Percentiles rank a stretch among this genome's conserved stretches.
These are phyloP conservation scores for Amitus sp. DNA, from an alignment of 2,888 invertebrate species.

Conservation along the genomic window DNA sequence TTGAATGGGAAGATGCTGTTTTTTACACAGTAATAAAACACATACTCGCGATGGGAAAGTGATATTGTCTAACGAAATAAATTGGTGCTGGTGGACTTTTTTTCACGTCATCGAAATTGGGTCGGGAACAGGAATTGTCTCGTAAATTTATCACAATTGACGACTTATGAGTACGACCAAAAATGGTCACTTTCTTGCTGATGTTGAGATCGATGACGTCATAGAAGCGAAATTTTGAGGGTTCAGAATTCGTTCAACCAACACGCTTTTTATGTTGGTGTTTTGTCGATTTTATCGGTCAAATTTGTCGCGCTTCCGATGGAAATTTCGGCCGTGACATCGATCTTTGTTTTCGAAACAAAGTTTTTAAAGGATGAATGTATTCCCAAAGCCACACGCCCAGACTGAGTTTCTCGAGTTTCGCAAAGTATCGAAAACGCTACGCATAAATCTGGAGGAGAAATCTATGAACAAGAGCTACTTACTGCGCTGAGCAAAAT, in stretches of 20 bases:
- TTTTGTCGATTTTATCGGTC: too few relatives aligned
- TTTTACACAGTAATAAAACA: constrained; percentile 5
- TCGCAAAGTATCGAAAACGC: constrained; percentile 10
- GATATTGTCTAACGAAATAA: too few relatives aligned
- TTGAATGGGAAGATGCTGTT: constrained; percentile 15
- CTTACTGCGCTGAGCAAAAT: constrained; percentile 57
- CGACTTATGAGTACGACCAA: constrained; percentile 83
- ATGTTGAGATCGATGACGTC: constrained; percentile 90
- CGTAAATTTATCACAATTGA: constrained; percentile 88
- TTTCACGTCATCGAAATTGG: too few relatives aligned
- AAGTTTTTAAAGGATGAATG: constrained; percentile 15
- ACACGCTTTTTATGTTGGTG: too few relatives aligned
- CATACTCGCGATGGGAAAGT: constrained; percentile 1
- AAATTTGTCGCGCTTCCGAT: too few relatives aligned
- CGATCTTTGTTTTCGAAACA: background rate
- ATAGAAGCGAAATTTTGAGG: constrained; percentile 80
- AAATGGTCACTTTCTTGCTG: constrained; percentile 81
- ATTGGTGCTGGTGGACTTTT: too few relatives aligned
- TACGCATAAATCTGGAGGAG: constrained; percentile 54
- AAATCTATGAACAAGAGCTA: constrained; percentile 61
- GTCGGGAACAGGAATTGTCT: constrained; percentile 83
- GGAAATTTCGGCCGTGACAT: too few relatives aligned
- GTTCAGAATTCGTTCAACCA: constrained; percentile 79
- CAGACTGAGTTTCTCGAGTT: constrained; percentile 4
- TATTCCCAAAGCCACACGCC: constrained; percentile 14